phyloP scores from a whole-genome alignment of 2,113 vertebrate genomes.

The Phodopus roborovskii region DNA sequence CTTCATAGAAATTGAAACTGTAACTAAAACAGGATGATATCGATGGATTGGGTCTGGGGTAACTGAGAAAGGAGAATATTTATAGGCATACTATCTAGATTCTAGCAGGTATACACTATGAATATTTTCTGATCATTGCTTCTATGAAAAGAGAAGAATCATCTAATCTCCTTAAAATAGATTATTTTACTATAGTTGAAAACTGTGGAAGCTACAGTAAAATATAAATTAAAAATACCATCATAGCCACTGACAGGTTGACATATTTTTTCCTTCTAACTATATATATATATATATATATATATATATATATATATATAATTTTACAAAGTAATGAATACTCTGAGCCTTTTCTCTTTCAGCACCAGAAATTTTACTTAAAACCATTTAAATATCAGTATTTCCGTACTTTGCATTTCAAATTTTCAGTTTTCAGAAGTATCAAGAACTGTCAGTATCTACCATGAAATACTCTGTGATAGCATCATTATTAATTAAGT shows the following conservation, averaged over 20 bases:
- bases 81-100: neutral
- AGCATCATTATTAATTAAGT: neutral
- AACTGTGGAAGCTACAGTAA: neutral
- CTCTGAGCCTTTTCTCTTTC: neutral
- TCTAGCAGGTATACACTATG: neutral
- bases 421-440: neutral
- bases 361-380: neutral
- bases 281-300: neutral
- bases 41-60: neutral
- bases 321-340: neutral
- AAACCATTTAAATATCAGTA: neutral
- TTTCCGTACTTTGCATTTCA: neutral
- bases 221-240: neutral
- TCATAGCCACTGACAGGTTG: neutral
- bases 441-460: neutral
- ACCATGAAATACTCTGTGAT: neutral
- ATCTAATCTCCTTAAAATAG: neutral
- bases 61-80: neutral
- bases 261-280: neutral
- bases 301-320: too few relatives aligned
- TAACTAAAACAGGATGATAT: too few relatives aligned
- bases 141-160: neutral
- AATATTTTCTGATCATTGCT: neutral
- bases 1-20: too few relatives aligned
- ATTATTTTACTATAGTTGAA: neutral